Base-by-base conservation (phyloP, 2,797 vertebrate species). In the Emys orbicularis region DNA sequence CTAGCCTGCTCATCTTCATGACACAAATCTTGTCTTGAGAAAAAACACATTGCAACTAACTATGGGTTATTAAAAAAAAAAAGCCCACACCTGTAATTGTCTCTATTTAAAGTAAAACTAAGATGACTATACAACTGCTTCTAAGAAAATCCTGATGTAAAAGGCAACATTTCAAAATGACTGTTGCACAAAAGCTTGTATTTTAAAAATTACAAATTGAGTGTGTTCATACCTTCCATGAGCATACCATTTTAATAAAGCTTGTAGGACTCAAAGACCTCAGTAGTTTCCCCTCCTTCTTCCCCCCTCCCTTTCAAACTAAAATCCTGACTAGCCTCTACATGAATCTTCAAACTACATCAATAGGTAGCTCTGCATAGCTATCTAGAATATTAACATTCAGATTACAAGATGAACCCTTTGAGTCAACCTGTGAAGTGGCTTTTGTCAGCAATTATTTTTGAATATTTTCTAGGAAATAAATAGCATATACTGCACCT, bases 401-500 rank as follows among this genome's bases (percentile, higher is more conserved):
- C 97, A 97, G 93, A 97, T 98, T 98, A 97, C 90, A 97, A 97
- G 97, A 96, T 53, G 79, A 96, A 97, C 96, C 11, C 92, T 97
- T 95, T 95, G 94, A 97, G 94, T 98, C 92, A 98, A 97, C 97
- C 94, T 97, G 93, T 96, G 95, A 97, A 98, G 96, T 95, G 95
- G 97, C 94, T 96, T 97, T 97, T 98, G 95, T 96, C 97, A 98
- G 97, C 97, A 98, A 97, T 98, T 98, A 98, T 97, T 98, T 98
- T 97, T 97, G 97, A 98, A 98, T 96, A 98, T 97, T 98, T 98
- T 97, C 84, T 93, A 96, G 92, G 96, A 97, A 97, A 98, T 96
- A 98, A 98, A 97, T 97, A 97, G 94, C 93, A 94, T 95, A 97
- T 96, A 97, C 83, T 93, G 93, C 97, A 93, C 95, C 96, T 98